These are phyloP conservation scores for Casuarius casuarius DNA, from an alignment of 2,113 vertebrate species.

Conservation along the genomic window DNA sequence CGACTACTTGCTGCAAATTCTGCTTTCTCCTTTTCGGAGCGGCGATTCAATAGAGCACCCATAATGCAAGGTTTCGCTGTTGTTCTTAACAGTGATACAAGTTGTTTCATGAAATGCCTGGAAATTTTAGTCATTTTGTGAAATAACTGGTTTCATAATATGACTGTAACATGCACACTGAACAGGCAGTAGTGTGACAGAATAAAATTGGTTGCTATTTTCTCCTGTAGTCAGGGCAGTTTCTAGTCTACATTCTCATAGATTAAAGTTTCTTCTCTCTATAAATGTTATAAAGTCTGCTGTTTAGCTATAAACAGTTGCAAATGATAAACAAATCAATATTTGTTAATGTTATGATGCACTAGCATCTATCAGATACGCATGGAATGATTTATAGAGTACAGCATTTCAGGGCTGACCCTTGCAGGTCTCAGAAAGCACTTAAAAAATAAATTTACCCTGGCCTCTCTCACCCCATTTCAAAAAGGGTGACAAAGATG, in stretches of 20 bases:
- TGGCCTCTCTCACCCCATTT: slow-evolving; percentile 87
- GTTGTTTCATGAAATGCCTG: neutral
- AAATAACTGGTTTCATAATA: slow-evolving; percentile 47
- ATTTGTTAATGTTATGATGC: slow-evolving; percentile 83
- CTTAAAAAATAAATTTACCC: slow-evolving; percentile 91
- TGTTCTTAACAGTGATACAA: neutral
- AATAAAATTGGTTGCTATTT: neutral
- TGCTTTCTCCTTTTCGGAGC: neutral
- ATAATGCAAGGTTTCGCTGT: neutral
- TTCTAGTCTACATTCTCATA: neutral
- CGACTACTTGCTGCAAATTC: neutral
- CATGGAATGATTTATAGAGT: slow-evolving; percentile 85
- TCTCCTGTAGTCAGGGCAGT: neutral
- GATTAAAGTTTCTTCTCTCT: slow-evolving; percentile 40
- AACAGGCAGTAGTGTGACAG: neutral
- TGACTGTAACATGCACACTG: neutral
- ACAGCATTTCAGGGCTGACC: slow-evolving; percentile 85
- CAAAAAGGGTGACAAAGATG: slow-evolving; percentile 89
- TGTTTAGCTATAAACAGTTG: slow-evolving; percentile 72
- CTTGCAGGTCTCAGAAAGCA: slow-evolving; percentile 85
- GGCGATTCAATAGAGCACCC: neutral
- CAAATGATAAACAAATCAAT: slow-evolving; percentile 84
- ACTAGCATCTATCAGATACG: slow-evolving; percentile 78
- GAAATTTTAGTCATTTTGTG: slow-evolving; percentile 41
- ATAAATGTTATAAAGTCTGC: slow-evolving; percentile 13